phyloP scores from a whole-genome alignment of 2,113 vertebrate species.

The Marcusenius ussheri region DNA sequence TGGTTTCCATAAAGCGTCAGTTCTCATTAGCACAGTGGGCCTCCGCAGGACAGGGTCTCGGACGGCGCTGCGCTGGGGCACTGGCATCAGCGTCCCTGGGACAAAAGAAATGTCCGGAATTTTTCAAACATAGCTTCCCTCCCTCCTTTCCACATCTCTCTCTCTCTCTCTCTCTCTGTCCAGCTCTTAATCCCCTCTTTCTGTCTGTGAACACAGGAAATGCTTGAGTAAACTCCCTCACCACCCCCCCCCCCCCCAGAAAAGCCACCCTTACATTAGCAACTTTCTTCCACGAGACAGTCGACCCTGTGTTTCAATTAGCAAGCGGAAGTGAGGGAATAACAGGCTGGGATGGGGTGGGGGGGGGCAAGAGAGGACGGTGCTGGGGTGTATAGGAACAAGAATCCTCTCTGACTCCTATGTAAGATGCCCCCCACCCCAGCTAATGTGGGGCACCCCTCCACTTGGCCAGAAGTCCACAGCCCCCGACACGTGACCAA shows the following conservation, averaged over 20 bases:
- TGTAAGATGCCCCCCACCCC: conserved; percentile 24
- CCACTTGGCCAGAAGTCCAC: conserved; percentile 15
- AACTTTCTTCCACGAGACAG: conserved; percentile 25
- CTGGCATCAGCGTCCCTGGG: background rate
- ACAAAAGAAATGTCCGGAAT: conserved; percentile 30
- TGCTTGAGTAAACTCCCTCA: conserved; percentile 27
- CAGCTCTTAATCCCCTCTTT: conserved; percentile 26
- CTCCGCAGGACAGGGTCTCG: background rate
- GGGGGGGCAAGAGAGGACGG: conserved; percentile 4
- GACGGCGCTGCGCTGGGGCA: background rate
- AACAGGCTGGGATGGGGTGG: conserved; percentile 6
- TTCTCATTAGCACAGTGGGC: conserved; percentile 28
- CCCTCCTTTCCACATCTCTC: background rate
- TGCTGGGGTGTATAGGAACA: background rate
- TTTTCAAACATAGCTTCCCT: background rate
- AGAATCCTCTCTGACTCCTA: background rate
- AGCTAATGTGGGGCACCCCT: conserved; percentile 19
- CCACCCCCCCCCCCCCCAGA: background rate
- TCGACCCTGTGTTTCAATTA: conserved; percentile 35
- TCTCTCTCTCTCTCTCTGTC: conserved; percentile 23
- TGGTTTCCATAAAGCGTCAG: conserved; percentile 51
- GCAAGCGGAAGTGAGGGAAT: conserved; percentile 26
- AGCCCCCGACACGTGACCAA: conserved; percentile 7
- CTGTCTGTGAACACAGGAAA: conserved; percentile 34
- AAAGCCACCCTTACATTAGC: conserved; percentile 16